Evolutionary conservation across 2,113 vertebrate species (phyloP).

Genomic region (Alexandromys fortis): DNA sequence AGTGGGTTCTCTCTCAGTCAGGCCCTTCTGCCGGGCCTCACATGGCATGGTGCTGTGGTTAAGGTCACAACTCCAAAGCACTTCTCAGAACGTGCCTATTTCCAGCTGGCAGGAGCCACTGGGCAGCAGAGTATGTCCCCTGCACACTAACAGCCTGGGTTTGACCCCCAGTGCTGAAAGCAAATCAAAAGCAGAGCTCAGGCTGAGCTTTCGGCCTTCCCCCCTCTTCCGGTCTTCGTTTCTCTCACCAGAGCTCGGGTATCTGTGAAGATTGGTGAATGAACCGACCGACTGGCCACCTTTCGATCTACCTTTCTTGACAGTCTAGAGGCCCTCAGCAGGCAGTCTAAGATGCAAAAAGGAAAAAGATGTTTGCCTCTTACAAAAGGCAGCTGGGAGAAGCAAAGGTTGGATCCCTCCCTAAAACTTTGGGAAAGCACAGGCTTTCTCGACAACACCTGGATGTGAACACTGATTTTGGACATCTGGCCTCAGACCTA

Average conservation of each 20-base stretch:
- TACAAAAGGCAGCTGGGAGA: too few relatives aligned
- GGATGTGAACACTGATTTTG: not conserved
- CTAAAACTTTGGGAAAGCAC: not conserved
- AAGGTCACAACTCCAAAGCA: not conserved
- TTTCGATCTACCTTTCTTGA: not conserved
- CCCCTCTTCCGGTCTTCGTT: not conserved
- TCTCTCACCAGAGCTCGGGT: not conserved
- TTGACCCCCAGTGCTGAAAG: not conserved
- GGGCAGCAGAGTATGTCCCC: not conserved
- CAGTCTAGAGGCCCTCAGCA: not conserved
- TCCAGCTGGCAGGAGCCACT: too few relatives aligned
- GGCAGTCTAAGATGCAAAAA: not conserved
- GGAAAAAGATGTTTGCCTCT: not conserved
- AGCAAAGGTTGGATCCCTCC: not conserved
- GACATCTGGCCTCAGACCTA: not conserved
- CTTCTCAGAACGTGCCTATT: not conserved
- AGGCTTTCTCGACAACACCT: accelerated
- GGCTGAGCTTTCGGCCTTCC: not conserved
- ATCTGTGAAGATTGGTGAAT: not conserved
- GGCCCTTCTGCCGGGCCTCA: not conserved
- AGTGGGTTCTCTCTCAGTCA: not conserved
- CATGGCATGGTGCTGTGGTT: too few relatives aligned
- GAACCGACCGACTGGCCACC: not conserved
- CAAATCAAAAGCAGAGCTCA: too few relatives aligned
- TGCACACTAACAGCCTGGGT: not conserved